Conservation (phyloP, 1,140 invertebrate genomes). For the Ectropis grisescens region DNA sequence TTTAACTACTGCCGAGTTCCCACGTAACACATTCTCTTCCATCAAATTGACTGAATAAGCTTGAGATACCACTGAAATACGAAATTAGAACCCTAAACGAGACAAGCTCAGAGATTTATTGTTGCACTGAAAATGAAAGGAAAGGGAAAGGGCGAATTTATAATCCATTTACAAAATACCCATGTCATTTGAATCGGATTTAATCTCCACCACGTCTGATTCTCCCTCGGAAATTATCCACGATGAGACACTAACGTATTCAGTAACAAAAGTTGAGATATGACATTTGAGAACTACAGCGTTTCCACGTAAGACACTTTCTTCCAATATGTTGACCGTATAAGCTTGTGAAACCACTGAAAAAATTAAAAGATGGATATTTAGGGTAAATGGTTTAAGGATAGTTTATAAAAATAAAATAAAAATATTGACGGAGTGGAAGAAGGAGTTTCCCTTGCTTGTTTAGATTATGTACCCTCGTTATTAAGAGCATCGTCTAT, state of each 20-base stretch:
- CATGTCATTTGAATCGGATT: constrained; percentile 43
- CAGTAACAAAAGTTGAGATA: constrained; percentile 92
- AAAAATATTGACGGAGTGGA: constrained; percentile 4
- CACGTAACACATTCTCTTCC: constrained; percentile 90
- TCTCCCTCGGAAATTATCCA: constrained; percentile 84
- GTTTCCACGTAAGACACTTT: constrained; percentile 90
- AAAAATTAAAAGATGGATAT: constrained; percentile 55
- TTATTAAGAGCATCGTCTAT: constrained; percentile 26
- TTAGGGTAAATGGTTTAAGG: no score
- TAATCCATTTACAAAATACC: constrained; percentile 26
- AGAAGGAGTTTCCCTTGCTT: no score
- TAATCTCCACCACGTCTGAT: constrained; percentile 66
- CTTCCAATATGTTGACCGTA: constrained; percentile 90
- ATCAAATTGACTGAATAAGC: constrained; percentile 89
- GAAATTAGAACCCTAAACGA: no score
- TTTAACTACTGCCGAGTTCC: constrained; percentile 90
- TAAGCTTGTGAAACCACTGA: constrained; percentile 91
- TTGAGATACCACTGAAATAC: constrained; percentile 87
- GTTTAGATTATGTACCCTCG: constrained; percentile 42
- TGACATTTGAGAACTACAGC: constrained; percentile 92
- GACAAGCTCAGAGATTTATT: neutral
- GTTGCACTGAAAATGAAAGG: no score
- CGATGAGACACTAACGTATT: constrained; percentile 87
- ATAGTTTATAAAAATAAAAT: constrained; percentile 7
- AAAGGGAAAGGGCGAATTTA: no score